phyloP scores from a whole-genome alignment of 2,888 invertebrate genomes.

The Glyphotaelius pellucidus region DNA sequence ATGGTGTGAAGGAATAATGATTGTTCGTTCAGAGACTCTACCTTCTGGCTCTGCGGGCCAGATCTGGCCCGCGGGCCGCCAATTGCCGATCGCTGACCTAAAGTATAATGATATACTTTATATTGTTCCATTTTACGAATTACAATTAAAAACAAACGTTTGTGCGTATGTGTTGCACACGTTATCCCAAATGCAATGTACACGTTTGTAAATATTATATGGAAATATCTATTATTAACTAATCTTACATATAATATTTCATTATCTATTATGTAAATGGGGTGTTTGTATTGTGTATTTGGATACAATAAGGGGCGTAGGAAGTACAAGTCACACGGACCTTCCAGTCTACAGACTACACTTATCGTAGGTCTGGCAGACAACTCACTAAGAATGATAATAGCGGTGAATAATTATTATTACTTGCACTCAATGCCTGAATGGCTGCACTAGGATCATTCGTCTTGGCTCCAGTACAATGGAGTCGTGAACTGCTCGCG shows the following conservation, averaged over 20 bases:
- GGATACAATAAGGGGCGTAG: neutral
- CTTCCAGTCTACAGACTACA: neutral
- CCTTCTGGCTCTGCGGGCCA: too few relatives aligned
- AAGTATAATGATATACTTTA: too few relatives aligned
- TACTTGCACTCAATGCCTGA: neutral
- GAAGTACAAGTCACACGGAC: neutral
- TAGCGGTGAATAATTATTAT: neutral
- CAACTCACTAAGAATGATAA: neutral
- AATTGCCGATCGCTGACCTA: too few relatives aligned
- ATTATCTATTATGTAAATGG: neutral
- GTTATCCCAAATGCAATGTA: neutral
- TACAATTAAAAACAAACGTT: neutral
- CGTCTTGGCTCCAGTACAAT: neutral
- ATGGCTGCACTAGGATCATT: neutral
- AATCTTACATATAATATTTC: neutral
- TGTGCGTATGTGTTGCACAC: neutral
- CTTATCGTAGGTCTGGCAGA: neutral
- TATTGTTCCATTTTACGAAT: too few relatives aligned
- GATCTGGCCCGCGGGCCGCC: too few relatives aligned
- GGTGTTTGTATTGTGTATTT: neutral
- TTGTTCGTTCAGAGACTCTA: too few relatives aligned
- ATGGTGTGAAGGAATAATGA: too few relatives aligned
- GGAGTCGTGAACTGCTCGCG: neutral
- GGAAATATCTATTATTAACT: neutral
- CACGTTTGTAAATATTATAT: neutral